phyloP scores from a whole-genome alignment of 2,797 vertebrate genomes.

The Falco concolor region DNA sequence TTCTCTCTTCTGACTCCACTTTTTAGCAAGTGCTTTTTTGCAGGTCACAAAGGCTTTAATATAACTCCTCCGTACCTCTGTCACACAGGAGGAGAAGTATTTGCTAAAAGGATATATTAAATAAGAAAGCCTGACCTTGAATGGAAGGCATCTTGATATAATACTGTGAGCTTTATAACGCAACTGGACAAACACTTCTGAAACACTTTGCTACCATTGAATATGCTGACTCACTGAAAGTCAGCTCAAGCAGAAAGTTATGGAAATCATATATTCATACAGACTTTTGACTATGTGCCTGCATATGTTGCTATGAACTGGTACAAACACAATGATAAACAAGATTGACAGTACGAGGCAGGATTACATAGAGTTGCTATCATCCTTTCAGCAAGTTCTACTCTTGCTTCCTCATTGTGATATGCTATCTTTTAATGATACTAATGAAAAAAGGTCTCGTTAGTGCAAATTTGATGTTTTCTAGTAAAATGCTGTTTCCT shows the following conservation, averaged over 20 bases:
- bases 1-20: not conserved
- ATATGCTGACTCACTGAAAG: not conserved
- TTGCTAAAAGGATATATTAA: not conserved
- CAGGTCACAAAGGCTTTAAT: not conserved
- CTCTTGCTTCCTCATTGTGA: not conserved
- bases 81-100: not conserved
- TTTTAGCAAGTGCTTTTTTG: not conserved
- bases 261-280: not conserved
- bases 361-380: not conserved
- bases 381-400: not conserved
- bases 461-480: not conserved
- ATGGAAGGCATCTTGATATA: not conserved
- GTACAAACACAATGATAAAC: not conserved
- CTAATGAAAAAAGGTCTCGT: not conserved
- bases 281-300: not conserved
- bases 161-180: not conserved
- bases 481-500: not conserved
- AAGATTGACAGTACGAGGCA: not conserved
- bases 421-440: not conserved
- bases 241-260: not conserved
- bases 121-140: not conserved
- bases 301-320: not conserved
- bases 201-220: not conserved
- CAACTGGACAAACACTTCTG: not conserved
- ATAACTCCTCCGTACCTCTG: not conserved